Evolutionary conservation across 2,113 vertebrate species (phyloP), one percentile per base, ranked within the genome.

Genomic region (Lepus timidus): DNA sequence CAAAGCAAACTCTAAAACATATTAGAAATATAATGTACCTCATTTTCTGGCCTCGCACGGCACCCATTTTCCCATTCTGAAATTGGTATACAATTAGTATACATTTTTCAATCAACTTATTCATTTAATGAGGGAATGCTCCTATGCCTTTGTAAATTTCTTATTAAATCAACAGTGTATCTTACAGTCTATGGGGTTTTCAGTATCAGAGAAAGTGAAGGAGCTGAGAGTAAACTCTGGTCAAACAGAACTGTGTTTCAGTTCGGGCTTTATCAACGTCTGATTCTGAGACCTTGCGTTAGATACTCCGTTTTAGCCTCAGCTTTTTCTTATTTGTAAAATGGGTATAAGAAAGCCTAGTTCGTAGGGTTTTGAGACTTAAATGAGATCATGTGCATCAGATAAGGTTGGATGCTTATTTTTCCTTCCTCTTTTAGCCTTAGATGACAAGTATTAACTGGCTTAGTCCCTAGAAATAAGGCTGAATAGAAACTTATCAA

Each of bases 1-100:
- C 79, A 94, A 95, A 95, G 36, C 70, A 94, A 91, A 96, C 4
- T 81, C 36, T 74, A 92, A 95, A 94, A 85, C 36, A 55, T 87
- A 76, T 52, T 89, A 62, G 36, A 86, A 94, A 91, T 87, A 86
- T 49, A 84, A 80, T 16, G 19, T 61, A 76, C n/a, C 27, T 86
- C 39, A 75, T 89, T 81, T 96, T 82, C 55, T 83, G 93, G 17
- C 17, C 58, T 82, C 65, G 64, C 49, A n/a, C 91, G 65, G 71
- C 11, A 80, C 4, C 27, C n/a, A 74, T 73, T 95, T 89, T 79
- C 33, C 49, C 73, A 49, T 94, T 95, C 27, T 86, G 67, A 96
- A 96, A 84, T 20, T 91, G 51, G 36, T 91, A 76, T 88, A 70
- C 44, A 96, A 84, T 20, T 91, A 39, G 36, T 91, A 76, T 88